phyloP scores from a whole-genome alignment of 1,140 invertebrate genomes.

The Bombus picipes region DNA sequence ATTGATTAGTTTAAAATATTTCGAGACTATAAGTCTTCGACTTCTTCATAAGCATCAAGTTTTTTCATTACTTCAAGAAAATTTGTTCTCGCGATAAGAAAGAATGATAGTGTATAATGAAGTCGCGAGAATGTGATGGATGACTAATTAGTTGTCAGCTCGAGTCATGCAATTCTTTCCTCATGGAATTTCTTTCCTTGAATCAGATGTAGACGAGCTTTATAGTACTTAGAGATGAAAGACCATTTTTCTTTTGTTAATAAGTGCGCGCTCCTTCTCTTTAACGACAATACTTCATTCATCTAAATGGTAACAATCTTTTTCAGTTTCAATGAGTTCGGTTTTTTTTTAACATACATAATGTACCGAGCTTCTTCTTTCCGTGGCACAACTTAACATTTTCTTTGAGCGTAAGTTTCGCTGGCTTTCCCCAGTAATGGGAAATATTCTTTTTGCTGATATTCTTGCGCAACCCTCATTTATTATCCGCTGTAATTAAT shows the following conservation, averaged over 20 bases:
- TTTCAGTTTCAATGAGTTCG: background rate
- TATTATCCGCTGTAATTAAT: background rate
- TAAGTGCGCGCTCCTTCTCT: background rate
- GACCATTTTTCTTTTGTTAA: background rate
- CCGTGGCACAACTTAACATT: too few relatives aligned
- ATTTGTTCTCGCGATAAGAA: background rate
- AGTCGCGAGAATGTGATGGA: background rate
- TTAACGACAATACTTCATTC: background rate
- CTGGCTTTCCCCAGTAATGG: background rate
- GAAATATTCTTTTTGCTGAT: background rate
- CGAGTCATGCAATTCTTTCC: background rate
- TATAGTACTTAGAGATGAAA: conserved; percentile 4
- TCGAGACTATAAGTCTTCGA: background rate
- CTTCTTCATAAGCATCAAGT: background rate
- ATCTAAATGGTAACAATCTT: background rate
- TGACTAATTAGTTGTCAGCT: background rate
- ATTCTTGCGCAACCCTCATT: background rate
- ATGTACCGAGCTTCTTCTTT: background rate
- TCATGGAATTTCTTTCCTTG: background rate
- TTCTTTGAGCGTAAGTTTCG: too few relatives aligned
- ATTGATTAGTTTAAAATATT: background rate
- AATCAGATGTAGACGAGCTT: background rate
- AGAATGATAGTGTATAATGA: background rate
- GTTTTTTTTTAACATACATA: background rate
- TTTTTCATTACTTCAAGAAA: background rate